Base-by-base conservation (phyloP, 2,888 invertebrate genomes). In the Plebejus argus region DNA sequence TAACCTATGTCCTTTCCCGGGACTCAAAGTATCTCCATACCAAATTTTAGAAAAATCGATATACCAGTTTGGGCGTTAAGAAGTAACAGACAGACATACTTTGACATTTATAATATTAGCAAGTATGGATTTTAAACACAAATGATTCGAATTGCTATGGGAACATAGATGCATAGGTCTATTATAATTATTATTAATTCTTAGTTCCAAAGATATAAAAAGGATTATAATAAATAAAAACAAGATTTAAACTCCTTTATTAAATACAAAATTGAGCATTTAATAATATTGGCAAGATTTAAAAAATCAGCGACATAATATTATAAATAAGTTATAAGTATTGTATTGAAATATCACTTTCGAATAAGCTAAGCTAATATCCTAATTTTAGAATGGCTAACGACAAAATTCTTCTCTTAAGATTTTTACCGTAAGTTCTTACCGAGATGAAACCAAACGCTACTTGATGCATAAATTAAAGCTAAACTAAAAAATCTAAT, bases 251-350 rank as follows among this genome's bases (percentile, higher is more conserved):
- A 76, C 35, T 70, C 10, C 28, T 70, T 70, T 71, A 70, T 56
- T 56, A 45, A 45, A 45, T 12, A 72, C 20, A 45, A 72, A 20
- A 72, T 72, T 45, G 72, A 45, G 72, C 45, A 72, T 45, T 35
- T 33, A 71, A 71, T n/a, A 71, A 35, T 72, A 72, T 72, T 39
- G 72, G 72, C 72, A 72, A 72, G 72, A 72, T 72, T 72, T 72
- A 15, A 8, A 5, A 72, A 45, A 20, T 72, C 45, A 72, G 45
- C 39, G 20, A 72, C 12, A 23, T 72, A 10, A 39, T 39, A 71
- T 70, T 70, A 39, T 53, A 72, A 72, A 72, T 72, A 72, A 72
- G 2, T 33, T 33, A 72, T 45, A 72, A 45, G 72, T 45, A 72
- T 10, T 20, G 15, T 39, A 20, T 10, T 45, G 23, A 39, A 72